phyloP scores from a whole-genome alignment of 2,888 invertebrate genomes.

The Drosophila trichaetosa region DNA sequence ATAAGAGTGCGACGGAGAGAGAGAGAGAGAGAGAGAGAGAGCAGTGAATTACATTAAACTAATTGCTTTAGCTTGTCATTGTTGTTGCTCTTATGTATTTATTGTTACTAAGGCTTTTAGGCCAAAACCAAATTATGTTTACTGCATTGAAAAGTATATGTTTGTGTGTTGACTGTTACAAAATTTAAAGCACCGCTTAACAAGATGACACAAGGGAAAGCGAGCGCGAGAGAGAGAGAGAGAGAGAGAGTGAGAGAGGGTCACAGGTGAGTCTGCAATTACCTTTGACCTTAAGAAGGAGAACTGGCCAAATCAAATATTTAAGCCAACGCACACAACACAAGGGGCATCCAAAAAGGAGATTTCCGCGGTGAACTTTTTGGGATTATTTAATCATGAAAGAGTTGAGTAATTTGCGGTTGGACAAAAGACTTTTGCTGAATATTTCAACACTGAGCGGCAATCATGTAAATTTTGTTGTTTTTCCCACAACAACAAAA shows the following conservation, averaged over 20 bases:
- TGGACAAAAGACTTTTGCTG: slow-evolving; percentile 17
- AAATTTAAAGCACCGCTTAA: slow-evolving; percentile 43
- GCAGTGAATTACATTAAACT: slow-evolving; percentile 74
- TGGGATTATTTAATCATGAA: slow-evolving; percentile 52
- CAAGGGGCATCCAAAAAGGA: slow-evolving; percentile 1
- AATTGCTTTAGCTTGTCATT: slow-evolving; percentile 79
- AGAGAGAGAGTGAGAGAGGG: not conserved
- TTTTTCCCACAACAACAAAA: not conserved
- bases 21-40: slow-evolving; percentile 16
- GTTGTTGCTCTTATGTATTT: slow-evolving; percentile 55
- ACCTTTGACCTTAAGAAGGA: slow-evolving; percentile 54
- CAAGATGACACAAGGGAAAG: slow-evolving; percentile 13
- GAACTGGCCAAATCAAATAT: slow-evolving; percentile 55
- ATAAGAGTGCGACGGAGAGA: slow-evolving; percentile 3
- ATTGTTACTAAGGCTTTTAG: slow-evolving; percentile 61
- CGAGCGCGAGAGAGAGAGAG: not conserved
- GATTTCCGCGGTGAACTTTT: slow-evolving; percentile 33
- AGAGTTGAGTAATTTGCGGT: slow-evolving; percentile 66
- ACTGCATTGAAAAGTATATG: slow-evolving; percentile 51
- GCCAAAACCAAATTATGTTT: slow-evolving; percentile 69
- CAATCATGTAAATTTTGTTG: slow-evolving; percentile 53
- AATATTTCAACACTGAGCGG: slow-evolving; percentile 51
- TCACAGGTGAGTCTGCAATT: slow-evolving; percentile 44
- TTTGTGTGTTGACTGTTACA: slow-evolving; percentile 32
- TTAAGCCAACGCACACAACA: slow-evolving; percentile 34